Conservation (phyloP, 2,113 vertebrate species). For the Pampusana beccarii region DNA sequence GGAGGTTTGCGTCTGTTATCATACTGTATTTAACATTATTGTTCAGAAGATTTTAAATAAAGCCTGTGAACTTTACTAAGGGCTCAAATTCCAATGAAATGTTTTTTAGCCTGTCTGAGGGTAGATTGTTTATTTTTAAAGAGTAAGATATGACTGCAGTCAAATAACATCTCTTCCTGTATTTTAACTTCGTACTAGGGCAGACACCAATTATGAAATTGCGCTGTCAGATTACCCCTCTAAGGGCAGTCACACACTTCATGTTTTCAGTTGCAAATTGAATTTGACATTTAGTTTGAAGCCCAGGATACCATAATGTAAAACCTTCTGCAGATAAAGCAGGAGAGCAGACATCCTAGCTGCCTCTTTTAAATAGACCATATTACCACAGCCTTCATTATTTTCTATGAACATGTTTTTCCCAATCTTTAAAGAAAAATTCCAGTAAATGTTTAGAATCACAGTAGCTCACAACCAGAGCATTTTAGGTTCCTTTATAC, state of each 20-base stretch:
- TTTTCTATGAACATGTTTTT: neutral
- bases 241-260: conserved; percentile 58
- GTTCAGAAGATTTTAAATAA: conserved; percentile 11
- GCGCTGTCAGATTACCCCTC: conserved; percentile 42
- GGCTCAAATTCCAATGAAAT: neutral
- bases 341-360: neutral
- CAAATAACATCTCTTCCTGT: conserved; percentile 38
- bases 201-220: conserved; percentile 63
- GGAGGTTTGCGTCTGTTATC: conserved; percentile 15
- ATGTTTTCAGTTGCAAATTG: conserved; percentile 71
- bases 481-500: neutral
- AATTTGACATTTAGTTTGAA: conserved; percentile 80
- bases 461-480: neutral
- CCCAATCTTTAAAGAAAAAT: neutral
- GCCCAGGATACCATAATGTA: conserved; percentile 47
- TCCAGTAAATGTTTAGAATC: neutral
- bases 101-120: neutral
- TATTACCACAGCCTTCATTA: neutral
- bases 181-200: conserved; percentile 27
- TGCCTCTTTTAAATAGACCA: neutral
- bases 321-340: conserved; percentile 53
- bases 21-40: neutral
- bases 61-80: neutral
- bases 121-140: conserved; percentile 42
- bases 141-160: neutral